Base-by-base conservation (phyloP, 2,888 invertebrate genomes). In the Diaperis boleti region DNA sequence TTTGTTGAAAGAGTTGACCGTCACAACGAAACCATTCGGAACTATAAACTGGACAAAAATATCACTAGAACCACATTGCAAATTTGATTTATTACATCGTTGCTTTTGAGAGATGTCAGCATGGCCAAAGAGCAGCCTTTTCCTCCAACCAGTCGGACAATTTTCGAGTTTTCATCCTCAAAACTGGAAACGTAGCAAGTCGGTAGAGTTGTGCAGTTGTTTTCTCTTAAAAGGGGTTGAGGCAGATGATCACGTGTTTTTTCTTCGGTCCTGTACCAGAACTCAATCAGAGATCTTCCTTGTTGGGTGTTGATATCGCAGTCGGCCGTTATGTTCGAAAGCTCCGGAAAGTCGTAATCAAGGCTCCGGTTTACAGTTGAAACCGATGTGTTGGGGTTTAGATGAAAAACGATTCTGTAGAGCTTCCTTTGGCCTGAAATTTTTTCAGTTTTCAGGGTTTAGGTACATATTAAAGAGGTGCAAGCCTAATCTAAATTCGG, bases 101-200 rank as follows among this genome's bases (percentile, higher is more conserved):
- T 7, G 8, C 76, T 72, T 11, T 78, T 70, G 54, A 86, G 80
- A 13, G 79, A 77, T 5, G 83, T 79, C 41, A 94, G 81, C 31
- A 89, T 78, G 0, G 91, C 91, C 8, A 94, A 79, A 1, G 93
- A 92, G 1, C 89, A 87, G 6, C 91, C 93, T 79, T 94, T 94
- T 0, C 92, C 93, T 0, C 94, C 94, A 0, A 90, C 89, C 6
- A 89, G 77, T 5, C 79, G 76, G 0, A 86, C 79, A 65, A 86
- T 85, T 15, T 83, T 82, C 17, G 88, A 85, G 8, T 82, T 82
- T 0, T 75, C 73, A 7, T 83, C 83, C 4, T 81, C 79, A 17
- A 89, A 84, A 0, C 79, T 65, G 1, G 69, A 44, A 3, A 75
- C 66, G 13, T 74, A 65, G 45, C 61, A 42, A n/a, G 64, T 29